phyloP scores from a whole-genome alignment of 1,140 invertebrate species.

The Potamilus streckersoni region DNA sequence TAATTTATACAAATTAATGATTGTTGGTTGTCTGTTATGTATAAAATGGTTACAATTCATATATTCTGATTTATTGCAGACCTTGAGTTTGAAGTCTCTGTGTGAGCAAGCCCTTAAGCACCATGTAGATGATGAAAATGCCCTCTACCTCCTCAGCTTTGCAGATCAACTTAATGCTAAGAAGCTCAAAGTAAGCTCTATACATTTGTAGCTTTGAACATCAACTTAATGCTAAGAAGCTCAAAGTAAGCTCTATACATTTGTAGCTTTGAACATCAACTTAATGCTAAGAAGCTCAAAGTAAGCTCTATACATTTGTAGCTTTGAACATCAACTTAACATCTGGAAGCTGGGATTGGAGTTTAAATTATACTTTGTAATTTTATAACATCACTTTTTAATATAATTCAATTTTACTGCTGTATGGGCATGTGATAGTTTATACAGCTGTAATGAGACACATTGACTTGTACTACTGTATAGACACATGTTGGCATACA shows the following conservation, averaged over 20 bases:
- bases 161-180: conserved; percentile 77
- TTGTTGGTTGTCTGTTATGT: background rate
- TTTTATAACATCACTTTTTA: background rate
- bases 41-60: background rate
- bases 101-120: conserved; percentile 75
- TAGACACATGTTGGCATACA: background rate
- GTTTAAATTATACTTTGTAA: background rate
- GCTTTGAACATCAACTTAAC: conserved; percentile 76
- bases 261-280: conserved; percentile 76
- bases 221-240: conserved; percentile 74
- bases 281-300: conserved; percentile 73
- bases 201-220: conserved; percentile 69
- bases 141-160: conserved; percentile 75
- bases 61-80: conserved; percentile 64
- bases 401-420: no score
- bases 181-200: conserved; percentile 71
- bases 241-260: conserved; percentile 69
- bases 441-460: background rate
- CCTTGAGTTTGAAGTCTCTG: conserved; percentile 73
- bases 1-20: background rate
- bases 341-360: conserved; percentile 66
- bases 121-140: conserved; percentile 76
- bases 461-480: conserved; percentile 31
- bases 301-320: conserved; percentile 60
- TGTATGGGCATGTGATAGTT: no score